Percentiles rank a stretch among this genome's conserved stretches.
phyloP scores from a whole-genome alignment of 2,797 vertebrate species.

The Salmo trutta region DNA sequence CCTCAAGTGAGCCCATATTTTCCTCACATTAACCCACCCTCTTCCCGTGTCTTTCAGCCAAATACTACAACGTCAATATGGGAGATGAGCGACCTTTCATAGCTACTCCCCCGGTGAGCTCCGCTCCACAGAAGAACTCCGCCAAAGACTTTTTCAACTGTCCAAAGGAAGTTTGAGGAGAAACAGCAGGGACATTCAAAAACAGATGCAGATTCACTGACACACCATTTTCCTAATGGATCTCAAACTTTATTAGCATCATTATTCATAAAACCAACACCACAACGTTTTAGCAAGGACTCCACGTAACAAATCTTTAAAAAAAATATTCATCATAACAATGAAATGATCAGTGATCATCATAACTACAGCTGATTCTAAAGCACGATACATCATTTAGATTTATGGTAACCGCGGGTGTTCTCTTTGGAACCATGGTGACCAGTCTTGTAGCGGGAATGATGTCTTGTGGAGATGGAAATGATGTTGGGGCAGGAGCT shows the following conservation, averaged over 20 bases:
- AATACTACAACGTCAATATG: slow-evolving; percentile 85
- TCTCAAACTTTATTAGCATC: slow-evolving; percentile 80
- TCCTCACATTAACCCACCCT: slow-evolving; percentile 3
- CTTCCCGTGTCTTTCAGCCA: slow-evolving; percentile 71
- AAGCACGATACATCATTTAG: slow-evolving; percentile 4
- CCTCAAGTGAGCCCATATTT: neutral
- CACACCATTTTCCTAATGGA: neutral
- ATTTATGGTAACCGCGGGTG: neutral
- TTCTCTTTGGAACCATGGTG: neutral
- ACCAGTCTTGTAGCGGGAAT: neutral
- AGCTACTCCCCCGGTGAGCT: slow-evolving; percentile 46
- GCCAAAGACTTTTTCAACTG: slow-evolving; percentile 86
- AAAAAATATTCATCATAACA: slow-evolving; percentile 44
- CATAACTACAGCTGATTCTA: neutral
- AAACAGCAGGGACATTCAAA: neutral
- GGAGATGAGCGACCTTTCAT: slow-evolving; percentile 74
- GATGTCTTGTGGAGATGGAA: slow-evolving; percentile 7
- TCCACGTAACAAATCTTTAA: slow-evolving; percentile 62
- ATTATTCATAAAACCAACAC: slow-evolving; percentile 55
- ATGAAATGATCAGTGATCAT: slow-evolving; percentile 28
- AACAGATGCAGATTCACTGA: neutral
- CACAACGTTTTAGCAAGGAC: slow-evolving; percentile 62
- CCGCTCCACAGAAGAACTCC: slow-evolving; percentile 73
- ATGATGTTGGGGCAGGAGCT: slow-evolving; percentile 13
- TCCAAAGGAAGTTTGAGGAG: slow-evolving; percentile 58